Conservation (phyloP, 2,113 vertebrate species). For the Athene cunicularia region DNA sequence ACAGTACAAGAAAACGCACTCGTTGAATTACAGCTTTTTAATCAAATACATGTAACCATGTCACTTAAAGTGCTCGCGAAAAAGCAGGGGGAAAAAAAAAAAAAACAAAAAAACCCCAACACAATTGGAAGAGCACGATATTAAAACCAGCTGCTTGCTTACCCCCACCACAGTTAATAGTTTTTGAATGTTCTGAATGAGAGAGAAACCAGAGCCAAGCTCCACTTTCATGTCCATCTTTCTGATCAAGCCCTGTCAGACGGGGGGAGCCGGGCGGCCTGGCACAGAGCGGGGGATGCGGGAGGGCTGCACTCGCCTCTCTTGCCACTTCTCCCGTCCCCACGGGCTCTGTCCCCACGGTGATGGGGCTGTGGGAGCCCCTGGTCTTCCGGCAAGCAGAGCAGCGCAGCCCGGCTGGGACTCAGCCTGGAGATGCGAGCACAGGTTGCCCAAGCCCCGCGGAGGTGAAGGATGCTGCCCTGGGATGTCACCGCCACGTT, state of each 20-base stretch:
- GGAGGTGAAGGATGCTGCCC: neutral
- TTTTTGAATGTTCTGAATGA: slow-evolving; percentile 75
- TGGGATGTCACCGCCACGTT: rapidly evolving
- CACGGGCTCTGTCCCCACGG: rapidly evolving
- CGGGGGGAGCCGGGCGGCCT: slow-evolving; percentile 36
- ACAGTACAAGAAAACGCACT: slow-evolving; percentile 68
- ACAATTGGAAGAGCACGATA: slow-evolving; percentile 67
- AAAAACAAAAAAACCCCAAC: neutral
- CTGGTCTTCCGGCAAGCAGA: neutral
- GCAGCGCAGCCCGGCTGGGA: rapidly evolving
- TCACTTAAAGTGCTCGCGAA: slow-evolving; percentile 76
- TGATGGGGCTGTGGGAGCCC: neutral
- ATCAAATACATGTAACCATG: slow-evolving; percentile 78
- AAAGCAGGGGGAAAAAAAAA: slow-evolving; percentile 24
- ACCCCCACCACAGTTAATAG: slow-evolving; percentile 76
- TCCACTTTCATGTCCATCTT: slow-evolving; percentile 75
- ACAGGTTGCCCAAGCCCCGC: neutral
- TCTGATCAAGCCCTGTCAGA: slow-evolving; percentile 58
- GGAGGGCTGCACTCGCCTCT: neutral
- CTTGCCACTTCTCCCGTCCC: neutral
- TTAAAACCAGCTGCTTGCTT: slow-evolving; percentile 65
- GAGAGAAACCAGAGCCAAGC: slow-evolving; percentile 72
- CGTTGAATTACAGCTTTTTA: slow-evolving; percentile 77
- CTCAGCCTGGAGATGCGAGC: neutral
- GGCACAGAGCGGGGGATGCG: neutral